Conservation (phyloP, 2,888 invertebrate species). For the Bombylius major region DNA sequence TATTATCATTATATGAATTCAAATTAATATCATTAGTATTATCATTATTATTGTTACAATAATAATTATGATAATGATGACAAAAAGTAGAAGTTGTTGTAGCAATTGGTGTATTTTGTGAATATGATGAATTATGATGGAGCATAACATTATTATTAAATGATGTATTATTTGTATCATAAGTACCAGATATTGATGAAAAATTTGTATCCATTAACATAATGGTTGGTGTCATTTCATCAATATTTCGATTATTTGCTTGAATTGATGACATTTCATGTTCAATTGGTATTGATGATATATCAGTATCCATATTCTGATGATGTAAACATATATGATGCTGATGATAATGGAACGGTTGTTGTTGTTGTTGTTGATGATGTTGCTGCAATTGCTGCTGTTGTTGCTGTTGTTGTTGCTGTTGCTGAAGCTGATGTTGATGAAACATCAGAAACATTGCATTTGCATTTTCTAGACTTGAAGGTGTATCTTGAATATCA, state of each 20-base stretch:
- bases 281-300: background rate
- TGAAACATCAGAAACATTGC: conserved; percentile 18
- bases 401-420: conserved; percentile 14
- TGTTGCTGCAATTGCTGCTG: conserved; percentile 15
- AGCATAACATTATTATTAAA: conserved; percentile 2
- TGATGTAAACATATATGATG: conserved; percentile 10
- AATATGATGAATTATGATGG: conserved; percentile 3
- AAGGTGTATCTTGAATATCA: conserved; percentile 19
- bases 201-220: conserved; percentile 30
- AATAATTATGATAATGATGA: background rate
- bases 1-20: background rate
- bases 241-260: background rate
- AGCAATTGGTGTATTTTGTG: conserved; percentile 1
- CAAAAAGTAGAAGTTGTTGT: background rate
- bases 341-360: background rate
- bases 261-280: conserved; percentile 2
- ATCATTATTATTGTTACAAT: conserved; percentile 15
- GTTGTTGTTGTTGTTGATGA: conserved; percentile 14
- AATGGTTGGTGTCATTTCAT: background rate
- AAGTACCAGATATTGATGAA: conserved; percentile 29
- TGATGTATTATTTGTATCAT: conserved; percentile 13
- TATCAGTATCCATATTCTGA: conserved; percentile 15
- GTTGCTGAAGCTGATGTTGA: conserved; percentile 5
- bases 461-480: conserved; percentile 12
- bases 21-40: conserved; percentile 1